phyloP scores from a whole-genome alignment of 2,797 vertebrate genomes.

The Pseudopleuronectes americanus region DNA sequence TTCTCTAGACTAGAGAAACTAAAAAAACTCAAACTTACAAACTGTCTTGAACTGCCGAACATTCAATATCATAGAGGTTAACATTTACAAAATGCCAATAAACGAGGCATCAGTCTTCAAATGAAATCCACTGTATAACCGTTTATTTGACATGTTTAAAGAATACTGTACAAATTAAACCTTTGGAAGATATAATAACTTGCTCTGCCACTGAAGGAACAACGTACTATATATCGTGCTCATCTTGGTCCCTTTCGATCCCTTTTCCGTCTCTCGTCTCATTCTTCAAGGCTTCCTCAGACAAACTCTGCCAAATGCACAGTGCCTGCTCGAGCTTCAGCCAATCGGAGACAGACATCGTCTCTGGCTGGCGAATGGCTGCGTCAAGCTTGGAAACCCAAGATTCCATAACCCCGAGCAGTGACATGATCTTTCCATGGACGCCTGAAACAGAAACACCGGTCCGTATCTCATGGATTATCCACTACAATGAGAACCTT shows the following conservation, averaged over 20 bases:
- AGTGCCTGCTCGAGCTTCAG: constrained; percentile 72
- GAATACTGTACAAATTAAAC: background rate
- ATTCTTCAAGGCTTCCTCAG: constrained; percentile 63
- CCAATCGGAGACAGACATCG: constrained; percentile 69
- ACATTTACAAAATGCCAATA: no score
- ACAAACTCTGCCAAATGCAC: constrained; percentile 69
- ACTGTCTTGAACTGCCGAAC: no score
- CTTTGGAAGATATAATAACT: background rate
- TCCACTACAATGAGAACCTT: background rate
- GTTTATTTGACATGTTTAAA: no score
- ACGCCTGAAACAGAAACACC: constrained; percentile 74
- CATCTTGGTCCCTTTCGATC: constrained; percentile 46
- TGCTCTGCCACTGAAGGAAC: background rate
- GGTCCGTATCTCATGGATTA: background rate
- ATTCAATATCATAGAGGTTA: no score
- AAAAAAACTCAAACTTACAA: no score
- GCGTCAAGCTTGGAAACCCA: constrained; percentile 76
- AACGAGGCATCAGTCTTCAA: no score
- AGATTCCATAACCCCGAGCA: constrained; percentile 77
- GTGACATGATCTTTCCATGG: constrained; percentile 70
- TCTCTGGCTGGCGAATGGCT: constrained; percentile 40
- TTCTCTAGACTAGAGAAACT: no score
- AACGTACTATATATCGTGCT: constrained; percentile 63
- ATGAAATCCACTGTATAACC: no score
- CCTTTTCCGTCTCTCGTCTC: constrained; percentile 36